Conservation (phyloP, 2,797 vertebrate genomes). For the Euphonia xanthogaster region DNA sequence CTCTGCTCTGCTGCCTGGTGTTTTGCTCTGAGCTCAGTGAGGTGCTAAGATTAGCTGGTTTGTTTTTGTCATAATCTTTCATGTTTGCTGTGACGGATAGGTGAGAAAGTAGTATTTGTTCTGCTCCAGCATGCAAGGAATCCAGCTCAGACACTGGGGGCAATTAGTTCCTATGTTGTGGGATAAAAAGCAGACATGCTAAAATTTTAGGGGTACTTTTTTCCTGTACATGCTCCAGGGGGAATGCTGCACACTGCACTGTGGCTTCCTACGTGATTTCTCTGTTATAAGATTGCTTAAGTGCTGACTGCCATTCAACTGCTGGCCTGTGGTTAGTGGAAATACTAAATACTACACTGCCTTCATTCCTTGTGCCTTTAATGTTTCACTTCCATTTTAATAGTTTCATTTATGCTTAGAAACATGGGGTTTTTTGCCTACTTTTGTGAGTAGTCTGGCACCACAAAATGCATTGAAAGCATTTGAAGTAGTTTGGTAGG, state of each 20-base stretch:
- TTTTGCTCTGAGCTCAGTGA: neutral
- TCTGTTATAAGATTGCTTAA: constrained; percentile 10
- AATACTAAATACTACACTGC: neutral
- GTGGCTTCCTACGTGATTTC: constrained; percentile 26
- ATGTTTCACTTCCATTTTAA: constrained; percentile 9
- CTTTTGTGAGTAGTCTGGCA: neutral
- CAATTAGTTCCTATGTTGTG: neutral
- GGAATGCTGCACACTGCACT: neutral
- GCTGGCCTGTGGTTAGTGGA: constrained; percentile 27
- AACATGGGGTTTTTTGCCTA: neutral
- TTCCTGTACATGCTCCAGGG: neutral
- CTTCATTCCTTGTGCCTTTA: neutral
- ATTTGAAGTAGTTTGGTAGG: neutral
- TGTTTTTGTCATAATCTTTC: constrained; percentile 11
- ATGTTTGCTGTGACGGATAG: constrained; percentile 3
- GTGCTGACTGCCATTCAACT: neutral
- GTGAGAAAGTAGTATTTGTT: constrained; percentile 40
- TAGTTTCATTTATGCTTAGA: neutral
- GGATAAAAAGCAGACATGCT: constrained; percentile 39
- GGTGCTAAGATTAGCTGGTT: constrained; percentile 21
- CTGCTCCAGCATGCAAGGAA: constrained; percentile 10
- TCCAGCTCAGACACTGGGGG: neutral
- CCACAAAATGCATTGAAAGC: neutral
- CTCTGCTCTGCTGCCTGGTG: neutral
- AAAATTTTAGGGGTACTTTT: neutral